Conservation (phyloP, 2,797 vertebrate species). For the Trachops cirrhosus region DNA sequence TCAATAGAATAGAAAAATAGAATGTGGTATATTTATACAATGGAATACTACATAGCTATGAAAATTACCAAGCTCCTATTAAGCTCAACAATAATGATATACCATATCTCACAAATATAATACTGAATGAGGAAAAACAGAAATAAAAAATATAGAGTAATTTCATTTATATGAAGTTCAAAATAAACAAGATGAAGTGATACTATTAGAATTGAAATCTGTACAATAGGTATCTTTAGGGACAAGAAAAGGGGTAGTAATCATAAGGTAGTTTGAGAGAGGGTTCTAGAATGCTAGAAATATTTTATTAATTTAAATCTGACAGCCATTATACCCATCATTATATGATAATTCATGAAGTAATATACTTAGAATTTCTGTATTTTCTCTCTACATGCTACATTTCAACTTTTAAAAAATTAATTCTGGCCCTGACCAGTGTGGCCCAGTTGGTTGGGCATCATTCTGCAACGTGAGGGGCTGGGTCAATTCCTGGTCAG, state of each 20-base stretch:
- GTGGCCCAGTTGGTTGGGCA: no score
- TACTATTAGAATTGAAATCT: background rate
- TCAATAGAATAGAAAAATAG: background rate
- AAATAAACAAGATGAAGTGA: background rate
- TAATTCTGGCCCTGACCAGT: no score
- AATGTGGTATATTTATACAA: background rate
- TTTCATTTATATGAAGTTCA: background rate
- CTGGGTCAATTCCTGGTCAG: no score
- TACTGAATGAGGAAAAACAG: background rate
- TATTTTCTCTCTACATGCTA: background rate
- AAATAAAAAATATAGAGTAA: background rate
- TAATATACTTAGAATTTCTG: background rate
- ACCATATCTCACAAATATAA: background rate
- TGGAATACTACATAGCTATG: background rate
- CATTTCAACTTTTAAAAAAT: background rate
- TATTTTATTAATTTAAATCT: background rate
- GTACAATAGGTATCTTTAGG: background rate
- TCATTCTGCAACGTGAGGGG: no score
- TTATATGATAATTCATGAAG: background rate
- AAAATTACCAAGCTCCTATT: background rate
- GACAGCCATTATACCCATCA: background rate
- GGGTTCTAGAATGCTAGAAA: background rate
- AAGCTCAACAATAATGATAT: background rate
- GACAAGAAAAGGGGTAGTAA: background rate
- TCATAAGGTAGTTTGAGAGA: background rate